A percentile compares a stretch with the other conserved stretches of the same genome.
phyloP scores from a whole-genome alignment of 2,888 invertebrate genomes.

The Pristionchus arcanus region DNA sequence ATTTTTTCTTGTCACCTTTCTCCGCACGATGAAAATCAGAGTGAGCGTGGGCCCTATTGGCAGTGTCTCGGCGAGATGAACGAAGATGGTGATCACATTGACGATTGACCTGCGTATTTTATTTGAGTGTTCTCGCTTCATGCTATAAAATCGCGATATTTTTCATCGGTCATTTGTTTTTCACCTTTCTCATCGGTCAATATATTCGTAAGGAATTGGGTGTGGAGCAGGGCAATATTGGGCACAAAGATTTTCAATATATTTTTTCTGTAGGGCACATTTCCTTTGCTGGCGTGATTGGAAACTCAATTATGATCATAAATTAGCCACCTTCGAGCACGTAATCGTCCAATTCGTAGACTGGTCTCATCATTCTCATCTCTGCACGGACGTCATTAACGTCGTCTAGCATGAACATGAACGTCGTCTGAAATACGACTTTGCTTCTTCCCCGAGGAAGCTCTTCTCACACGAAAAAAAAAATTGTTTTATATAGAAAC shows the following conservation, averaged over 20 bases:
- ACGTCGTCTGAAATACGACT: background rate
- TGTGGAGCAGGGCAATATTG: too few species aligned
- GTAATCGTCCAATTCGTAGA: background rate
- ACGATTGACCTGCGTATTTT: background rate
- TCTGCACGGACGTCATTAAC: background rate
- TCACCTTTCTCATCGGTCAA: too few species aligned
- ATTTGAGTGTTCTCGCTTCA: too few species aligned
- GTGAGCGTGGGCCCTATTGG: background rate
- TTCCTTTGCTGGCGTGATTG: too few species aligned
- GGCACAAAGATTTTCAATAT: too few species aligned
- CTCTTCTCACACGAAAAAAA: too few species aligned
- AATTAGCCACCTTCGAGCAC: background rate
- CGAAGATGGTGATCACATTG: background rate
- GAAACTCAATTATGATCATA: background rate
- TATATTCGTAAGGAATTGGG: too few species aligned
- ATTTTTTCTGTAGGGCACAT: too few species aligned
- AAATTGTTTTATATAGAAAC: background rate
- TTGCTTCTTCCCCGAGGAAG: too few species aligned
- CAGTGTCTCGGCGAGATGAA: background rate
- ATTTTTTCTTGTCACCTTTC: background rate
- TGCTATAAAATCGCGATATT: too few species aligned
- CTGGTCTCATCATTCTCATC: background rate
- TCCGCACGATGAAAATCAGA: background rate
- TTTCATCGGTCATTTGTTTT: too few species aligned
- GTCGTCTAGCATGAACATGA: background rate